These are phyloP conservation scores for Thymelicus sylvestris DNA, from an alignment of 2,888 invertebrate genomes.

Conservation along the genomic window DNA sequence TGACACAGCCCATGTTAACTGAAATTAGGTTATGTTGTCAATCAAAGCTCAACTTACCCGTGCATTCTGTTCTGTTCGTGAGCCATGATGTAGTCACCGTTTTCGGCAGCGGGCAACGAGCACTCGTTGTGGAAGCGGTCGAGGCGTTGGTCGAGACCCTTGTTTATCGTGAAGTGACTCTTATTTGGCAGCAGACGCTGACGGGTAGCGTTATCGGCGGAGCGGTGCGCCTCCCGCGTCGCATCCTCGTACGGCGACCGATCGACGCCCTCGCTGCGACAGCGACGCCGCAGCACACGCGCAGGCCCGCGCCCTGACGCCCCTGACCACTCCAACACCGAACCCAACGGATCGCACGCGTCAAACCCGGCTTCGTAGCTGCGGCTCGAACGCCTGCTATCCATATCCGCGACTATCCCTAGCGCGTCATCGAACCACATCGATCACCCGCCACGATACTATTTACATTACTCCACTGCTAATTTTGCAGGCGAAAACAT, in stretches of 20 bases:
- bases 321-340: conserved; percentile 72
- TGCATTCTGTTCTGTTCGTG: conserved; percentile 65
- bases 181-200: conserved; percentile 66
- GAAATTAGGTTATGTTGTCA: conserved; percentile 43
- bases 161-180: conserved; percentile 73
- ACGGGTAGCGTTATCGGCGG: conserved; percentile 61
- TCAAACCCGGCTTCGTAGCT: conserved; percentile 79
- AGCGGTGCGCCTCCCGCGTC: conserved; percentile 63
- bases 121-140: conserved; percentile 72
- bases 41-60: conserved; percentile 59
- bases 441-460: conserved; percentile 54
- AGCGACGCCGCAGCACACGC: conserved; percentile 76
- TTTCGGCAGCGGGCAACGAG: conserved; percentile 66
- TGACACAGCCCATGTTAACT: conserved; percentile 2
- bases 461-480: conserved; percentile 73
- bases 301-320: conserved; percentile 70
- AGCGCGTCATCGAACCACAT: conserved; percentile 78
- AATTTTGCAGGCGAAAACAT: conserved; percentile 69
- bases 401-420: conserved; percentile 74
- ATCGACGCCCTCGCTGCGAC: conserved; percentile 80
- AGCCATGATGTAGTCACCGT: conserved; percentile 79
- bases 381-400: conserved; percentile 75
- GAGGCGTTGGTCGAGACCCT: conserved; percentile 53
- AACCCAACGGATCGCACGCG: conserved; percentile 74
- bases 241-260: conserved; percentile 80